These are phyloP conservation scores for Gonatopus flavifemur DNA, from an alignment of 1,140 invertebrate genomes.

Conservation along the genomic window DNA sequence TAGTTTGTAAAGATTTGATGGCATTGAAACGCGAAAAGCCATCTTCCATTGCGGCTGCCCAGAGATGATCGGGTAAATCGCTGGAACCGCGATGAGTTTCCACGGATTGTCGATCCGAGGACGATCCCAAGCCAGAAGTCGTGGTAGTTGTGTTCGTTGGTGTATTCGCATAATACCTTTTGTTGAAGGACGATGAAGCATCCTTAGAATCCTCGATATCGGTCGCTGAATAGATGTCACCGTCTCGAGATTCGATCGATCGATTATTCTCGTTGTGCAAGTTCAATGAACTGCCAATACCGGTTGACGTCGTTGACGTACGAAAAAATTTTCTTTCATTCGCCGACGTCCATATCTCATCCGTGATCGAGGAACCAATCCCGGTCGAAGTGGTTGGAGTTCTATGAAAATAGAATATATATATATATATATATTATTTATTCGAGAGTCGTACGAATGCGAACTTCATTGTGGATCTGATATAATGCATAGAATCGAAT, in stretches of 20 bases:
- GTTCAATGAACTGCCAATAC: slow-evolving; percentile 43
- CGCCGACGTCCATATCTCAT: slow-evolving; percentile 46
- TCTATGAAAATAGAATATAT: too few species aligned
- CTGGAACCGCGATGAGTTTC: slow-evolving; percentile 33
- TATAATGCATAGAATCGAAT: too few species aligned
- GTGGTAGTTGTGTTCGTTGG: too few species aligned
- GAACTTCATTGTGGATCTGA: too few species aligned
- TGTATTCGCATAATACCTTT: slow-evolving; percentile 37
- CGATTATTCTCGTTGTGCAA: slow-evolving; percentile 42
- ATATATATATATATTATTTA: too few species aligned
- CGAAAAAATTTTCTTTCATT: slow-evolving; percentile 40
- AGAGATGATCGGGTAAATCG: slow-evolving; percentile 40
- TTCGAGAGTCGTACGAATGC: too few species aligned
- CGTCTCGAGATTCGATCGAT: slow-evolving; percentile 40
- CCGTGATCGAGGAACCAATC: slow-evolving; percentile 37
- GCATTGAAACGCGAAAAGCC: slow-evolving; percentile 40
- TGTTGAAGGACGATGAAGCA: too few species aligned
- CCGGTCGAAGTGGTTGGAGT: slow-evolving; percentile 40
- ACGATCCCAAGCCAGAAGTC: slow-evolving; percentile 43
- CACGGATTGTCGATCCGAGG: slow-evolving; percentile 40
- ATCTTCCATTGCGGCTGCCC: slow-evolving; percentile 40
- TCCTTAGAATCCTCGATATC: slow-evolving; percentile 43
- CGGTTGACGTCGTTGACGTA: slow-evolving; percentile 42
- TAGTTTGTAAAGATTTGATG: slow-evolving; percentile 38
- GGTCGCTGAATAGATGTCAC: slow-evolving; percentile 42